Base-by-base conservation (phyloP, 2,113 vertebrate genomes). In the Campylomormyrus numenius region DNA sequence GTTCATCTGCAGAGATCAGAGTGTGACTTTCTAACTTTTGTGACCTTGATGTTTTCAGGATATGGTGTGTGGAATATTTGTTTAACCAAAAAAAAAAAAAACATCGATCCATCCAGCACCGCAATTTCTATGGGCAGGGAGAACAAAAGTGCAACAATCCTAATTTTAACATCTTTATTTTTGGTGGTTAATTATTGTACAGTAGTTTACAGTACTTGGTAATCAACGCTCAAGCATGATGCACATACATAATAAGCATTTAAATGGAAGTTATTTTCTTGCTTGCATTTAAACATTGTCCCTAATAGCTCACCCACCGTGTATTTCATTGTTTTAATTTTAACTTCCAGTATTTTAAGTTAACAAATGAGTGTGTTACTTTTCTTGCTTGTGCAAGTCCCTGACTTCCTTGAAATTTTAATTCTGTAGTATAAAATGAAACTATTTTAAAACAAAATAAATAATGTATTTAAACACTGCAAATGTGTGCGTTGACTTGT, bases 371-470 rank as follows among this genome's bases (percentile, higher is more conserved):
- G 94, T 97, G 95, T 97, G 95, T 96, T 96, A 93, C 95, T 95
- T 97, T 96, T 96, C 95, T 91, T 91, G 94, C 94, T 94, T 96
- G 95, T 96, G 96, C 96, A 96, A 97, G 95, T 96, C 94, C 95
- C 96, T 96, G 95, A 97, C 96, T 95, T 97, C 96, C 97, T 97
- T 98, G 95, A 97, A 97, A 97, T 94, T 58, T 91, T 89, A 94
- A 97, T 96, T 97, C 96, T 98, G 97, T 99, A 98, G 98, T 96
- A 97, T 97, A 97, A 98, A 98, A 97, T 96, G 96, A 94, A 97
- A 97, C 96, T 98, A 98, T 98, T 99, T 98, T 98, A 97, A 98
- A 96, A 97, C 88, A 90, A 96, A 98, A 98, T 98, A 97, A 98
- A 98, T 97, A 96, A 96, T 97, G 96, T 96, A 95, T 99, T 98